phyloP scores from a whole-genome alignment of 2,888 invertebrate genomes.

The Hemithea aestivaria region DNA sequence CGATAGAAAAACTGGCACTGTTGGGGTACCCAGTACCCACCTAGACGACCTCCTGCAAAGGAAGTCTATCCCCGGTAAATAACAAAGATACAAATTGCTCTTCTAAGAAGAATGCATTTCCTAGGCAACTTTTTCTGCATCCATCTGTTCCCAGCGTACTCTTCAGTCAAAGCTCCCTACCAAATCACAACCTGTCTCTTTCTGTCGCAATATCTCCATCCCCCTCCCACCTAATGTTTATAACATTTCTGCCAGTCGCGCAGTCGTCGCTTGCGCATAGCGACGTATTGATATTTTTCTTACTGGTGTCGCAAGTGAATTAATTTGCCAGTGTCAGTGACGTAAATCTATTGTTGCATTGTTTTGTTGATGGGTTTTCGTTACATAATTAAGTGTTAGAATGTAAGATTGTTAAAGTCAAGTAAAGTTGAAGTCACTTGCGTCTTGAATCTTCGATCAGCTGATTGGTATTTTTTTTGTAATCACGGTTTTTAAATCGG shows the following conservation, averaged over 20 bases:
- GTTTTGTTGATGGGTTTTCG: conserved; percentile 14
- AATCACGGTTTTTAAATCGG: too few species aligned
- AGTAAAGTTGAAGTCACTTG: neutral
- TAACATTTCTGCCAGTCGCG: conserved; percentile 59
- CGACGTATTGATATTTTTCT: conserved; percentile 35
- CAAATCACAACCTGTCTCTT: conserved; percentile 42
- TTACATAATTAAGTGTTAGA: conserved; percentile 16
- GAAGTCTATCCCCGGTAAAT: too few species aligned
- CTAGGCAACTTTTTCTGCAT: too few species aligned
- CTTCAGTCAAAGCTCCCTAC: conserved; percentile 37
- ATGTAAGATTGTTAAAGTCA: too few species aligned
- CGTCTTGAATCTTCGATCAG: too few species aligned
- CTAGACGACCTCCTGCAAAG: too few species aligned
- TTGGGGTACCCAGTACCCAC: too few species aligned
- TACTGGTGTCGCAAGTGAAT: conserved; percentile 27
- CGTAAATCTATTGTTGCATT: conserved; percentile 33
- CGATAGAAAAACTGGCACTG: too few species aligned
- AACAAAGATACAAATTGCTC: too few species aligned
- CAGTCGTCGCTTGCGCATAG: conserved; percentile 44
- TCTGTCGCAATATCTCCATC: conserved; percentile 37
- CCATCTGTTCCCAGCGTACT: conserved; percentile 26
- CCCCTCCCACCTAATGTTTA: conserved; percentile 51
- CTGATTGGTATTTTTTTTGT: too few species aligned
- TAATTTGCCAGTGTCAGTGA: conserved; percentile 18
- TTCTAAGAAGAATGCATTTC: too few species aligned